phyloP scores from a whole-genome alignment of 2,113 vertebrate genomes.

The Atrichornis clamosus region DNA sequence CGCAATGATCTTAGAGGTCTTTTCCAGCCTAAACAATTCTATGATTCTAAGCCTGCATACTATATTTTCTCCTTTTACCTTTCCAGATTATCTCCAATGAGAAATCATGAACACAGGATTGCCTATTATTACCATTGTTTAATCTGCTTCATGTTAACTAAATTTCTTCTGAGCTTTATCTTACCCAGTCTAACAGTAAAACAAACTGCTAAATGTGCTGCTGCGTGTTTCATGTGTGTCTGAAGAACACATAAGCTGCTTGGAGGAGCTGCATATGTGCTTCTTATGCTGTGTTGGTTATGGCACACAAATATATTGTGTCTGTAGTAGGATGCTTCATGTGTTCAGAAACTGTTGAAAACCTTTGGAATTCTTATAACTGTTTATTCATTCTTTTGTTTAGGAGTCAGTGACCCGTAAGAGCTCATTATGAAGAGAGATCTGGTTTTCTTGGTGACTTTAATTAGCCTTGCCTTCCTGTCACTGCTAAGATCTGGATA shows the following conservation, averaged over 20 bases:
- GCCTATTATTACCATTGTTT: not conserved
- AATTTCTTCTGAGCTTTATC: not conserved
- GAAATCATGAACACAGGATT: not conserved
- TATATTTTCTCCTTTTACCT: not conserved
- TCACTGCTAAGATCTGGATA: conserved; percentile 71
- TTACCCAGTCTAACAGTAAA: not conserved
- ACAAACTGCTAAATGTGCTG: not conserved
- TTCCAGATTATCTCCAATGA: not conserved
- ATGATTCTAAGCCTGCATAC: not conserved
- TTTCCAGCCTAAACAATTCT: not conserved
- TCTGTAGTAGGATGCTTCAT: not conserved
- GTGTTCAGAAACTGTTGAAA: conserved; percentile 10
- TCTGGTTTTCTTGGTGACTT: conserved; percentile 69
- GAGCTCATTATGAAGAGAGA: conserved; percentile 80
- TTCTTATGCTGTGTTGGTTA: not conserved
- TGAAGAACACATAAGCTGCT: not conserved
- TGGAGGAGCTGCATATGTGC: not conserved
- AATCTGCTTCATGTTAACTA: not conserved
- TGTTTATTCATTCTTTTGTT: conserved; percentile 67
- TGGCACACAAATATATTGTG: not conserved
- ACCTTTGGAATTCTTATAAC: conserved; percentile 44
- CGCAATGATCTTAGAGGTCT: not conserved
- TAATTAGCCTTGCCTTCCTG: conserved; percentile 80
- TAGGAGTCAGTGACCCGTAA: conserved; percentile 69
- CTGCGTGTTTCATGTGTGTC: not conserved